These are phyloP conservation scores for Apis florea DNA, from an alignment of 1,140 invertebrate genomes.

Conservation along the genomic window DNA sequence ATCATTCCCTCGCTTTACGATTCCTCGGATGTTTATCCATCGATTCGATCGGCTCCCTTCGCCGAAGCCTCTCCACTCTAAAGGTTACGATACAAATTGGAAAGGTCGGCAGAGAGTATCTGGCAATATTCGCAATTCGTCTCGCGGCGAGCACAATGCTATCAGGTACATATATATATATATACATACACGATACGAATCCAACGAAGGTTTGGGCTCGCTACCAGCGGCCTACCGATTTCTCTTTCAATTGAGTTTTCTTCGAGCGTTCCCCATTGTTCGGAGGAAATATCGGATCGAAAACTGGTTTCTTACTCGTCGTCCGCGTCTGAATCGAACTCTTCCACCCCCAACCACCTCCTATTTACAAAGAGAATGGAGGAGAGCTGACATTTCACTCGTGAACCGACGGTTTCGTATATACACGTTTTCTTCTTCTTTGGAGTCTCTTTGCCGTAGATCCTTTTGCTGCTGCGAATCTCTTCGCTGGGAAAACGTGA, in stretches of 20 bases:
- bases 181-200: slow-evolving; percentile 9
- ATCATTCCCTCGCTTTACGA: slow-evolving; percentile 1
- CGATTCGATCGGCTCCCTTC: neutral
- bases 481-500: neutral
- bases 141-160: slow-evolving; percentile 11
- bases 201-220: neutral
- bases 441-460: neutral
- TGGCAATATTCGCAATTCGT: slow-evolving; percentile 49
- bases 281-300: slow-evolving; percentile 34
- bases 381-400: slow-evolving; percentile 74
- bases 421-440: too few species aligned
- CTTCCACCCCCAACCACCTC: slow-evolving; percentile 31
- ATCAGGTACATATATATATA: neutral
- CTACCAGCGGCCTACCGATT: slow-evolving; percentile 40
- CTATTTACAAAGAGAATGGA: slow-evolving; percentile 55
- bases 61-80: slow-evolving; percentile 15
- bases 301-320: slow-evolving; percentile 41
- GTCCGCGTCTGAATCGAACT: slow-evolving; percentile 51
- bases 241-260: slow-evolving; percentile 44
- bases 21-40: neutral
- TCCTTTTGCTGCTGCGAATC: neutral
- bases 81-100: slow-evolving; percentile 66
- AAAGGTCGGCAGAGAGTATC: slow-evolving; percentile 56
- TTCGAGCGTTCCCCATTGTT: slow-evolving; percentile 38
- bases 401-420: slow-evolving; percentile 21